phyloP scores from a whole-genome alignment of 1,140 invertebrate species.

The Scaptodrosophila lebanonensis region DNA sequence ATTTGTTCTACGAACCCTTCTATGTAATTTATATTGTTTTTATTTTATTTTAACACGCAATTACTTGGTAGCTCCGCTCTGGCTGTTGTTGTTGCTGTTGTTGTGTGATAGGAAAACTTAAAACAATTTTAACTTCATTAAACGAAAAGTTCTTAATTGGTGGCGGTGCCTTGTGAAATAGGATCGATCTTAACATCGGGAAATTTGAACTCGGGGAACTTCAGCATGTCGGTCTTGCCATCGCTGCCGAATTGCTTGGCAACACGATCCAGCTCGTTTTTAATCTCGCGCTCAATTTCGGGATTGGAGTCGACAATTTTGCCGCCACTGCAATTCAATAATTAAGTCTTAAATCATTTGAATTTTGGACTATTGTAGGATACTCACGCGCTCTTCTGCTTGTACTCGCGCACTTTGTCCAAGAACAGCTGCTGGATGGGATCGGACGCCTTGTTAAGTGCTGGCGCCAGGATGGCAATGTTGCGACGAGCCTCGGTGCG shows the following conservation, averaged over 20 bases:
- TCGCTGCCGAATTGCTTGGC: constrained; percentile 87
- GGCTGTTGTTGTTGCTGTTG: too few relatives aligned
- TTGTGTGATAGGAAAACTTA: constrained; percentile 49
- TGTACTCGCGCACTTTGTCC: constrained; percentile 95
- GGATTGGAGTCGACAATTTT: constrained; percentile 90
- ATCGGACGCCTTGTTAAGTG: constrained; percentile 86
- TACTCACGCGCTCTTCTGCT: constrained; percentile 76
- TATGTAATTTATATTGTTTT: too few relatives aligned
- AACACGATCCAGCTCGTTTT: constrained; percentile 88
- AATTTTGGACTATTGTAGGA: neutral
- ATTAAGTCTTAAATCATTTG: neutral
- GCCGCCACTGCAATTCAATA: constrained; percentile 80
- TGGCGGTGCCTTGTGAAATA: constrained; percentile 73
- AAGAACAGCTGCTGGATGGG: constrained; percentile 96
- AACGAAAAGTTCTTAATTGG: constrained; percentile 7
- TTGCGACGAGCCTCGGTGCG: constrained; percentile 79
- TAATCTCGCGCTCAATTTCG: constrained; percentile 84
- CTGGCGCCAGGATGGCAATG: constrained; percentile 83
- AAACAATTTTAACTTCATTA: constrained; percentile 54
- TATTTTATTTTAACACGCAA: too few relatives aligned
- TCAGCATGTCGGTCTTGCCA: constrained; percentile 87
- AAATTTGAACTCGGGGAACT: constrained; percentile 92
- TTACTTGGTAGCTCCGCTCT: too few relatives aligned
- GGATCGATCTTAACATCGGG: constrained; percentile 82
- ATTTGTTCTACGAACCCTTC: too few relatives aligned